Base-by-base conservation (phyloP, 2,888 invertebrate species). In the Cephus spinipes region DNA sequence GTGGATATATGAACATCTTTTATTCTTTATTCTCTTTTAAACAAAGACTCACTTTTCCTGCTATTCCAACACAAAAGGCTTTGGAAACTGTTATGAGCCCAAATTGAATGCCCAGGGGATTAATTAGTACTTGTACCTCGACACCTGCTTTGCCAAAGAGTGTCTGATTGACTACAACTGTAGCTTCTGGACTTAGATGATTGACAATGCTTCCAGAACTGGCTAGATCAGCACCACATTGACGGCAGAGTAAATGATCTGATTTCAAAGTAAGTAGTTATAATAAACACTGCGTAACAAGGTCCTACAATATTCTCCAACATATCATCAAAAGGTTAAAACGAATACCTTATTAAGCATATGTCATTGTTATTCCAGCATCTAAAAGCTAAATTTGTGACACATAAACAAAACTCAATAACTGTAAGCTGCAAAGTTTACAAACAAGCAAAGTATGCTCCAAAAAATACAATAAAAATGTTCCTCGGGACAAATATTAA, bases 181-280 rank as follows among this genome's bases (percentile, higher is more conserved):
- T 85, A 76, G 94, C 92, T 68, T 93, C 92, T 32, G 94, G 93
- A 85, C 94, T 94, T 77, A 90, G 83, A 86, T 93, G 92, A 85
- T 90, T 93, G 76, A 93, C 91, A 82, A 94, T 87, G 85, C 93
- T 93, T 89, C 92, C 90, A 30, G 93, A 92, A 84, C 94, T 93
- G 2, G 93, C 93, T 82, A 94, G 90, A 87, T 94, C 94, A 83
- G 92, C 92, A 31, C 94, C 94, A 87, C 94, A 94, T 87, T 93
- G 92, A 35, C 94, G 93, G 86, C 94, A 94, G 40, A 94, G 87
- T 75, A 94, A 89, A 83, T 93, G 89, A 89, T 94, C 94, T 93
- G 90, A 78, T 92, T 92, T 81, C 80, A 81, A 81, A 84, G 75
- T 15, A 55, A 55, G 9, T 55, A 55, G 15, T 23, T 55, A 55